Evolutionary conservation across 2,888 invertebrate genomes (phyloP), one percentile per base, ranked within the genome.

Genomic region (Ligdia adustata): DNA sequence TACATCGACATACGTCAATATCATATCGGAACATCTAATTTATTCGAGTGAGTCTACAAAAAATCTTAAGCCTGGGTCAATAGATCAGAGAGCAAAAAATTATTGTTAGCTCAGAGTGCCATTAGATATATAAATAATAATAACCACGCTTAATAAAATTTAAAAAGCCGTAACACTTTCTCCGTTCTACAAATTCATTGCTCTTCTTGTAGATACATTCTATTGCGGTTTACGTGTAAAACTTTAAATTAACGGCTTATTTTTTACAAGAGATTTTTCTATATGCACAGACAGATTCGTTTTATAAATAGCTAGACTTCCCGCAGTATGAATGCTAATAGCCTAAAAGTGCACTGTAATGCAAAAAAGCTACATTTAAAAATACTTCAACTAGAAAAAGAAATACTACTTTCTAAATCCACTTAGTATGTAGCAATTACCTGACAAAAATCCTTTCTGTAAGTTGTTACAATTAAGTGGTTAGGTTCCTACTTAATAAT

Each of bases 111-210:
- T 22, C 14, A 18, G 9, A 18, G 24, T 26, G 27, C n/a, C n/a
- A n/a, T n/a, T n/a, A n/a, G n/a, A 27, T 33, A 37, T 9, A 37
- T 34, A 34, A 22, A 13, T 14, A 13, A 12, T 20, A 26, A 11
- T 16, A 14, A 35, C 31, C 26, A 32, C 35, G 26, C 18, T 13
- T 31, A 32, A 42, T 42, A 48, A 42, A 48, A 31, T 31, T 37
- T 41, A 18, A 47, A 28, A 35, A 28, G 26, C 31, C 12, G 24
- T 34, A 41, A 31, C 31, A 49, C 48, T 49, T 49, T 49, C 48
- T 43, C 48, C 9, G 48, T 38, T 49, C 42, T 33, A 42, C 31
- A 37, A 47, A 37, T 20, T 18, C 15, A 39, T 39, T 34, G 27
- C 46, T 28, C 22, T 5, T 41, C 26, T 34, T 34, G 35, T 26